These are phyloP conservation scores for Gobionotothen gibberifrons DNA, from an alignment of 2,797 vertebrate species.

Conservation along the genomic window DNA sequence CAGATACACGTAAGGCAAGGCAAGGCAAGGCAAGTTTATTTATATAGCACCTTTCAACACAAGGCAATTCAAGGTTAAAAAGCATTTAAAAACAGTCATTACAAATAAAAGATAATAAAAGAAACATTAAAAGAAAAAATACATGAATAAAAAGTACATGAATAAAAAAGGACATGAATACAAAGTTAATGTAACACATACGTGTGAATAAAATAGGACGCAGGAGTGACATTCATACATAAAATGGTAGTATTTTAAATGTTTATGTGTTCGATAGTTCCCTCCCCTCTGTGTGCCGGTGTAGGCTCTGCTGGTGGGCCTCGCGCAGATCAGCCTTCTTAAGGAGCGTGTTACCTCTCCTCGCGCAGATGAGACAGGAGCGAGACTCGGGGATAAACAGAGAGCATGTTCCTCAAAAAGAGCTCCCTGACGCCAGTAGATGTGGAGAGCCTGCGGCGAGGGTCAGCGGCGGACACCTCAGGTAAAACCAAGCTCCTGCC, in stretches of 20 bases:
- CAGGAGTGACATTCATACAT: neutral
- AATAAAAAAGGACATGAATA: too few species aligned
- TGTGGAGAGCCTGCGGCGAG: slow-evolving; percentile 69
- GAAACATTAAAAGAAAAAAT: too few species aligned
- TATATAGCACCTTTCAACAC: too few species aligned
- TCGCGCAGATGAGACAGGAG: neutral
- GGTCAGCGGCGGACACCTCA: slow-evolving; percentile 70
- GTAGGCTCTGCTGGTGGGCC: neutral
- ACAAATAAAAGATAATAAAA: too few species aligned
- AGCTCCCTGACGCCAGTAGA: slow-evolving; percentile 51
- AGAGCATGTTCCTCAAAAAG: slow-evolving; percentile 65
- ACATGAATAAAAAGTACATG: too few species aligned
- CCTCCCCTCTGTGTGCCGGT: neutral
- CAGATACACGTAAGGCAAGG: too few species aligned
- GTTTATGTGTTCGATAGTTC: too few species aligned
- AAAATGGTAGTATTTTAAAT: neutral
- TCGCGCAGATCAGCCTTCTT: neutral
- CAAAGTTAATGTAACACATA: too few species aligned
- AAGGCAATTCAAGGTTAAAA: too few species aligned
- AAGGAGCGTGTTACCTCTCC: neutral
- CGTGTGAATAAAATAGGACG: neutral
- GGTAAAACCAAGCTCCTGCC: slow-evolving; percentile 64
- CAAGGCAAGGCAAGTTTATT: too few species aligned
- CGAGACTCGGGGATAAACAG: neutral
- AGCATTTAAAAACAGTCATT: too few species aligned